These are phyloP conservation scores for Sitta europaea DNA, from an alignment of 2,113 vertebrate genomes.

Conservation along the genomic window DNA sequence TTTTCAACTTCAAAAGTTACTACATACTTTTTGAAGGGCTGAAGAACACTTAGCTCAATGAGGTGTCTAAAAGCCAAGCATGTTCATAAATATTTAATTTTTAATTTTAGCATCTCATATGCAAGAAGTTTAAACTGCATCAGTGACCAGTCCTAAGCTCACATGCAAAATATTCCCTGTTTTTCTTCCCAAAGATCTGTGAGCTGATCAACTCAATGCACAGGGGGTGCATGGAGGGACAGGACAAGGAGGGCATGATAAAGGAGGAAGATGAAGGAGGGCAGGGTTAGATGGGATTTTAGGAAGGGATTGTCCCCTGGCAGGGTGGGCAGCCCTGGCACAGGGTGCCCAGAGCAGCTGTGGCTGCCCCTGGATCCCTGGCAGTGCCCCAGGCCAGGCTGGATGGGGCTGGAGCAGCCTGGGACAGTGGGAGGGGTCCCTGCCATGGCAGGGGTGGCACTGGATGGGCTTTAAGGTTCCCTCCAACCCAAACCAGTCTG, in stretches of 20 bases:
- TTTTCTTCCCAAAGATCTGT: neutral
- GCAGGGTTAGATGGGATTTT: accelerated
- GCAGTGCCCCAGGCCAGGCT: neutral
- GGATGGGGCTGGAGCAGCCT: neutral
- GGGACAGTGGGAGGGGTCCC: neutral
- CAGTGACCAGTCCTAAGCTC: neutral
- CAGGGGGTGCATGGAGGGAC: neutral
- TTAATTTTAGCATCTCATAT: neutral
- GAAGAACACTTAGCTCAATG: neutral
- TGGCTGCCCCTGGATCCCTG: neutral
- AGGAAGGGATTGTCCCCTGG: neutral
- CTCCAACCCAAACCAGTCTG: neutral
- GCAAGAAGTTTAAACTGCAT: neutral
- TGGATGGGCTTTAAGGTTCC: neutral
- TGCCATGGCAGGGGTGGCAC: neutral
- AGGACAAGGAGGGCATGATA: neutral
- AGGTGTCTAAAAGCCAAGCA: neutral
- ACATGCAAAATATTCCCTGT: neutral
- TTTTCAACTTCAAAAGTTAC: neutral
- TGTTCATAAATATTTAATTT: neutral
- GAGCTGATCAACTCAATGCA: neutral
- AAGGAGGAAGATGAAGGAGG: neutral
- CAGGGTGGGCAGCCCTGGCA: neutral
- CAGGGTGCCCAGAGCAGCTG: neutral
- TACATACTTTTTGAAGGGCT: neutral